Percentiles rank a stretch among this genome's conserved stretches.
Evolutionary conservation across 2,797 vertebrate species (phyloP).

Genomic region (Pitangus sulphuratus): DNA sequence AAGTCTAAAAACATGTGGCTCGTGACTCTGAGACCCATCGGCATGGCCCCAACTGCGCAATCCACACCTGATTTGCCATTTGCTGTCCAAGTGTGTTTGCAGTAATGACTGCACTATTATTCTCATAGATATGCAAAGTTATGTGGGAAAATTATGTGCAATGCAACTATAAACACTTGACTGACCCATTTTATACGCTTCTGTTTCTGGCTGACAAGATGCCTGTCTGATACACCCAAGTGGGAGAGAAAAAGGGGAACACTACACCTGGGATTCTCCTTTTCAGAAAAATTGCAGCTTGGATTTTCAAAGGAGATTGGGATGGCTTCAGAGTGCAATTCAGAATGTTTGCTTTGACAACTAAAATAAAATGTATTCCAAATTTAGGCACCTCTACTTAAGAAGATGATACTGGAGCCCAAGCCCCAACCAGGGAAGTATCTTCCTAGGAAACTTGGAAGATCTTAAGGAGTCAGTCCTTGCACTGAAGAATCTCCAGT

Average conservation of each 20-base stretch:
- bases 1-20: not conserved
- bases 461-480: not conserved
- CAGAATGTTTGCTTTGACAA: not conserved
- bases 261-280: not conserved
- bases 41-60: rapidly evolving
- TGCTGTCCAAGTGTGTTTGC: not conserved
- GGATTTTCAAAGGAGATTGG: not conserved
- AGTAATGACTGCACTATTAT: not conserved
- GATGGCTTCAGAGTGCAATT: not conserved
- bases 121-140: not conserved
- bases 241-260: not conserved
- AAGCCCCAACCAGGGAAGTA: not conserved
- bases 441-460: not conserved
- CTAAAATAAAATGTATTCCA: not conserved
- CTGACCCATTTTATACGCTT: not conserved
- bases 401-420: not conserved
- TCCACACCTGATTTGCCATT: not conserved
- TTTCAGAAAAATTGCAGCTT: not conserved
- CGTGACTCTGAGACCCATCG: not conserved
- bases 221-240: not conserved
- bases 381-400: not conserved
- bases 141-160: not conserved
- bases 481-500: not conserved
- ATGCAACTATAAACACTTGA: not conserved
- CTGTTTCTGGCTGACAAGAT: not conserved